Percentiles rank a stretch among this genome's conserved stretches.
These are phyloP conservation scores for Linepithema humile DNA, from an alignment of 1,140 invertebrate genomes.

Conservation along the genomic window DNA sequence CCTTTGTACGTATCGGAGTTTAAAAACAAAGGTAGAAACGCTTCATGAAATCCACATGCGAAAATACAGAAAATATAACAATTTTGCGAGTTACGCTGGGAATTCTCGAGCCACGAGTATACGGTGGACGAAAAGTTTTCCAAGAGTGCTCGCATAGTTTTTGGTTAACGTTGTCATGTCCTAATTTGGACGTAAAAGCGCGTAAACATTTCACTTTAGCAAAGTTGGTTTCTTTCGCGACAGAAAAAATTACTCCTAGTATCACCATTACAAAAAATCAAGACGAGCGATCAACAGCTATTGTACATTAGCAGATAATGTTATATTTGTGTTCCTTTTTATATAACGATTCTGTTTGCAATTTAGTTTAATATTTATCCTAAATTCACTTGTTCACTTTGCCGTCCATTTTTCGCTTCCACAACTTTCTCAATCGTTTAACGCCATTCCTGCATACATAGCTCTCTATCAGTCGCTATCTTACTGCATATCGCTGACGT, in stretches of 20 bases:
- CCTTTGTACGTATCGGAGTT: neutral
- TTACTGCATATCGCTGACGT: neutral
- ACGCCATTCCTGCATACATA: neutral
- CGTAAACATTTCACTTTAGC: slow-evolving; percentile 30
- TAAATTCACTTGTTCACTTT: neutral
- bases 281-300: neutral
- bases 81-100: slow-evolving; percentile 13
- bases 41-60: neutral
- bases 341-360: neutral
- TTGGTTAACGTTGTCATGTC: slow-evolving; percentile 37
- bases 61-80: slow-evolving; percentile 4
- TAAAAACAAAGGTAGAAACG: neutral
- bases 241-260: neutral
- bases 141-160: slow-evolving; percentile 44
- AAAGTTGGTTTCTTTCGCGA: neutral
- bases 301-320: neutral
- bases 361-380: neutral
- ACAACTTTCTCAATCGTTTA: neutral
- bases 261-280: neutral
- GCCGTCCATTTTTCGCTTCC: neutral
- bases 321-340: neutral
- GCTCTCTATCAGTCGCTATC: neutral
- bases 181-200: slow-evolving; percentile 23
- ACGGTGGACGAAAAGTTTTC: slow-evolving; percentile 28
- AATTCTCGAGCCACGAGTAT: neutral